Evolutionary conservation across 2,888 invertebrate species (phyloP), one percentile per base, ranked within the genome.

Genomic region (Cheilosia impressa): DNA sequence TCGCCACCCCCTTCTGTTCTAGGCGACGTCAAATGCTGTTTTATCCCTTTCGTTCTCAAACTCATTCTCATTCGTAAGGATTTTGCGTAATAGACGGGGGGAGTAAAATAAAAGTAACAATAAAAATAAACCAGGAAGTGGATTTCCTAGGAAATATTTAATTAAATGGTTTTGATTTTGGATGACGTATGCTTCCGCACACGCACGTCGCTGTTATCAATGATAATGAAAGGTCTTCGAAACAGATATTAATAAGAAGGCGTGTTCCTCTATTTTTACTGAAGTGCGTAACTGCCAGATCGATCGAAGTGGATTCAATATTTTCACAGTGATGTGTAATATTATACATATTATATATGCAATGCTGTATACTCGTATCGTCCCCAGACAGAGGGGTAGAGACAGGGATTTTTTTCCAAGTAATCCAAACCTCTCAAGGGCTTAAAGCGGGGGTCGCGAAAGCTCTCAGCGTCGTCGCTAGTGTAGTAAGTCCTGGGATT

Each of bases 71-170:
- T 78, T 77, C 52, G 75, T 17, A 24, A 58, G 57, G 84, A 84
- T 80, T 84, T 76, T 84, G 84, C 80, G 80, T 84, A 76, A 55
- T 84, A 60, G 34, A 50, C 41, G 24, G 50, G 31, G 38, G 1
- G 27, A 45, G 45, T 9, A 45, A 9, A 52, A 52, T 15, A 19
- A 58, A 62, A 27, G n/a, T n/a, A n/a, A 45, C 3, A 52, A 52
- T 15, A 19, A 62, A 62, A 72, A 60, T 62, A 62, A 43, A 62
- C 52, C 52, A 72, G 52, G 71, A 58, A 62, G 53, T 62, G 1
- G 4, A 22, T 60, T 52, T 60, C 34, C 27, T 6, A 10, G 13
- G 22, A 22, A 22, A 50, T 50, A 50, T 50, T n/a, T 45, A 0
- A 45, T 45, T 4, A 22, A 50, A 5, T 50, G 13, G 22, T 22